A percentile compares a stretch with the other conserved stretches of the same genome.
Conservation (phyloP, 2,797 vertebrate genomes). For the Falco rusticolus region DNA sequence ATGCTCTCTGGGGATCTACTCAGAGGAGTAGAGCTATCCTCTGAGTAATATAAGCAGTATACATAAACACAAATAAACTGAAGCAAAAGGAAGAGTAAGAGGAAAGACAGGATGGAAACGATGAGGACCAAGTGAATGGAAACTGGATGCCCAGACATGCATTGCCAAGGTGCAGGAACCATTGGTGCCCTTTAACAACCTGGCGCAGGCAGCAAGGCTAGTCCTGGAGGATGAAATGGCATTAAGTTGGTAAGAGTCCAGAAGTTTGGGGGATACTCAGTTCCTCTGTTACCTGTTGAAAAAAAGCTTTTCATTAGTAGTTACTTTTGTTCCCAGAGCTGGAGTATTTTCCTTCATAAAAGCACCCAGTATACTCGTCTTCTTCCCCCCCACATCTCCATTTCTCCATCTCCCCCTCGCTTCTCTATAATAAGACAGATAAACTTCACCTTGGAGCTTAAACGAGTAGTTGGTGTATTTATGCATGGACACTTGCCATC, state of each 20-base stretch:
- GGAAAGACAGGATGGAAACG: too few species aligned
- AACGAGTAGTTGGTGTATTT: not conserved
- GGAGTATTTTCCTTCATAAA: not conserved
- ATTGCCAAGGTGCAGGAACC: too few species aligned
- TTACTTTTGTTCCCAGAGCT: not conserved
- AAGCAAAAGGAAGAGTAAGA: too few species aligned
- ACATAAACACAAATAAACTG: too few species aligned
- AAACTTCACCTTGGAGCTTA: not conserved
- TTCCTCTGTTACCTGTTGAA: not conserved
- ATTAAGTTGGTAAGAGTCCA: not conserved
- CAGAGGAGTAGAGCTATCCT: too few species aligned
- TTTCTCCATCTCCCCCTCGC: not conserved
- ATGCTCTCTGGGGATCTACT: not conserved
- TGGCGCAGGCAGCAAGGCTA: too few species aligned
- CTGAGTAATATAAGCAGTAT: too few species aligned
- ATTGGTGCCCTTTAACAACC: too few species aligned
- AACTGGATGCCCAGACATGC: too few species aligned
- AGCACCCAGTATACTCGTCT: not conserved
- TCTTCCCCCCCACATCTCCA: fast-evolving
- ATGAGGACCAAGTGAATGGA: too few species aligned
- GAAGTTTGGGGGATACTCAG: not conserved
- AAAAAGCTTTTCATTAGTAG: not conserved
- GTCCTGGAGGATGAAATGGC: not conserved
- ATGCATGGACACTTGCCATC: not conserved
- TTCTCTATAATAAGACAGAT: not conserved